Conservation (phyloP, 1,140 invertebrate species). For the Aphelenchoides fujianensis region DNA sequence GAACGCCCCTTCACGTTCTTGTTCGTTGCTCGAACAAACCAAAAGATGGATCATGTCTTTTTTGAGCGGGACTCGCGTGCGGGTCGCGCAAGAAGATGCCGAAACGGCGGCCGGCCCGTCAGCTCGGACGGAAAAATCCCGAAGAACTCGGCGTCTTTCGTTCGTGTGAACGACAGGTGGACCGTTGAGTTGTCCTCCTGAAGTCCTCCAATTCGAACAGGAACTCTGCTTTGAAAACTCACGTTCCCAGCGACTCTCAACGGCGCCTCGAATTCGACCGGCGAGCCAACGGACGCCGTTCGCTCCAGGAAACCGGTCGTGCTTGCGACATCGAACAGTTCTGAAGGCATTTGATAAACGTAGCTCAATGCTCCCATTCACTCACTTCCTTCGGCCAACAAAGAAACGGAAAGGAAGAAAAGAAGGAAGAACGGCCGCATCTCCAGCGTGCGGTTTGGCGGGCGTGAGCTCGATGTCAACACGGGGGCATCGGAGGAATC, state of each 20-base stretch:
- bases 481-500: neutral
- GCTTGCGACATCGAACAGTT: neutral
- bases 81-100: neutral
- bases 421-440: too few relatives aligned
- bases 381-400: too few relatives aligned
- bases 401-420: too few relatives aligned
- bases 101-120: neutral
- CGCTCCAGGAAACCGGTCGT: neutral
- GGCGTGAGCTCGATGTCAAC: neutral
- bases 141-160: neutral
- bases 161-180: neutral
- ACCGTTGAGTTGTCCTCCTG: neutral
- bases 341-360: neutral
- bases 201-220: too few relatives aligned
- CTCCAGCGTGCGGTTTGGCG: neutral
- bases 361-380: too few relatives aligned
- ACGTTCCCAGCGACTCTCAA: neutral
- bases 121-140: constrained; percentile 3
- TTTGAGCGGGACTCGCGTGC: too few relatives aligned
- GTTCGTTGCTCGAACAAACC: neutral
- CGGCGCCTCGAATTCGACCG: neutral
- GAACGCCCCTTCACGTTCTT: neutral
- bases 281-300: neutral
- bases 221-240: too few relatives aligned
- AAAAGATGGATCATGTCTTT: too few relatives aligned